These are phyloP conservation scores for Chloroceryle amazona DNA, from an alignment of 2,797 vertebrate genomes.

Conservation along the genomic window DNA sequence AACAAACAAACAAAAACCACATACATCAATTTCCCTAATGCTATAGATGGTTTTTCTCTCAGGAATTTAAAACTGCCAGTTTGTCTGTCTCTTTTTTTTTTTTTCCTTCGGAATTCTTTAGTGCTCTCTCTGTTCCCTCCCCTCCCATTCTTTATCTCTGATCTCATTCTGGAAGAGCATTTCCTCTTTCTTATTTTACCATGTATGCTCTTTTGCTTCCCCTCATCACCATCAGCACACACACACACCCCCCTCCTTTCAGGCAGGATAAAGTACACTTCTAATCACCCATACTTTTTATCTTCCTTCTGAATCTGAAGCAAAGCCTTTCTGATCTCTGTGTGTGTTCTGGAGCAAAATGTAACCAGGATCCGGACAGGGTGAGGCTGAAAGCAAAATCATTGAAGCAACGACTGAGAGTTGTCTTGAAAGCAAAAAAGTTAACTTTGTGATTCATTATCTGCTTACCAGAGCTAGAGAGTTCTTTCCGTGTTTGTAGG, in stretches of 20 bases:
- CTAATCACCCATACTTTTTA: background rate
- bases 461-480: background rate
- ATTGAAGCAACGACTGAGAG: background rate
- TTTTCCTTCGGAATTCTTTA: background rate
- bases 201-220: background rate
- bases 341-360: constrained; percentile 60
- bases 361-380: background rate
- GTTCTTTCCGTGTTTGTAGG: background rate
- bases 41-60: background rate
- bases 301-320: constrained; percentile 39
- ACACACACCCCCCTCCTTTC: background rate
- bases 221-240: background rate
- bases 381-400: constrained; percentile 42
- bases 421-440: constrained; percentile 23
- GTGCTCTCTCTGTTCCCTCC: background rate
- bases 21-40: background rate
- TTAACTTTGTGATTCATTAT: constrained; percentile 37
- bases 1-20: background rate
- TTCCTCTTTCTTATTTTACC: background rate
- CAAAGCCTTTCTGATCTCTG: constrained; percentile 43
- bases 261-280: background rate
- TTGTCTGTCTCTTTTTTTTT: background rate
- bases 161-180: background rate
- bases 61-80: background rate
- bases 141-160: background rate